Evolutionary conservation across 1,140 invertebrate genomes (phyloP).

Genomic region (Laupala kohalensis): DNA sequence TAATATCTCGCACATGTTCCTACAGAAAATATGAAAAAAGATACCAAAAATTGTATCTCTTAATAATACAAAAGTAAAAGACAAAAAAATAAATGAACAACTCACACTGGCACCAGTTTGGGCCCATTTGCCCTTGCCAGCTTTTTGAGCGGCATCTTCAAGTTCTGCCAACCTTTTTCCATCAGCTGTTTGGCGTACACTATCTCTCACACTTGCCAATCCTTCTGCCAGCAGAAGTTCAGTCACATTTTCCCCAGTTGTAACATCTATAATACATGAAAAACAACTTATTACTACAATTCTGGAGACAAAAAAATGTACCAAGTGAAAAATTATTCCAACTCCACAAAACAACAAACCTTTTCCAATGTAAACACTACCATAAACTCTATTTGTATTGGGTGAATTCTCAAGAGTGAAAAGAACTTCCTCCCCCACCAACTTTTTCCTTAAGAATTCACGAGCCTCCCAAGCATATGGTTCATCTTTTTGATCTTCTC

Average conservation of each 20-base stretch:
- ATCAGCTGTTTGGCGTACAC: slow-evolving; percentile 48
- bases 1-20: slow-evolving; percentile 70
- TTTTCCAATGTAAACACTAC: slow-evolving; percentile 72
- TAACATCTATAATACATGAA: no score
- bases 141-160: slow-evolving; percentile 80
- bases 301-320: no score
- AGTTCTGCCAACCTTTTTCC: slow-evolving; percentile 59
- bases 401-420: slow-evolving; percentile 61
- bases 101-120: slow-evolving; percentile 20
- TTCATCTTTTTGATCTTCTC: slow-evolving; percentile 69
- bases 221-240: slow-evolving; percentile 80
- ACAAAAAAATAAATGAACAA: neutral
- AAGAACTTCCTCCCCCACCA: slow-evolving; percentile 77
- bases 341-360: no score
- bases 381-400: slow-evolving; percentile 73
- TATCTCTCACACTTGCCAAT: slow-evolving; percentile 69
- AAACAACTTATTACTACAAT: no score
- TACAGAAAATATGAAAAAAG: slow-evolving; percentile 24
- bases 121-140: slow-evolving; percentile 75
- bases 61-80: neutral
- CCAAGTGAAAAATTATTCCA: no score
- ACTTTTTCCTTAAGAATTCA: slow-evolving; percentile 82
- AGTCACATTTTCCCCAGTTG: slow-evolving; percentile 70
- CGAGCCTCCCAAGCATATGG: slow-evolving; percentile 93
- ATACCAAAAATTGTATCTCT: neutral